Evolutionary conservation across 2,113 vertebrate genomes (phyloP), one percentile per base, ranked within the genome.

Genomic region (Paedocypris sp.): DNA sequence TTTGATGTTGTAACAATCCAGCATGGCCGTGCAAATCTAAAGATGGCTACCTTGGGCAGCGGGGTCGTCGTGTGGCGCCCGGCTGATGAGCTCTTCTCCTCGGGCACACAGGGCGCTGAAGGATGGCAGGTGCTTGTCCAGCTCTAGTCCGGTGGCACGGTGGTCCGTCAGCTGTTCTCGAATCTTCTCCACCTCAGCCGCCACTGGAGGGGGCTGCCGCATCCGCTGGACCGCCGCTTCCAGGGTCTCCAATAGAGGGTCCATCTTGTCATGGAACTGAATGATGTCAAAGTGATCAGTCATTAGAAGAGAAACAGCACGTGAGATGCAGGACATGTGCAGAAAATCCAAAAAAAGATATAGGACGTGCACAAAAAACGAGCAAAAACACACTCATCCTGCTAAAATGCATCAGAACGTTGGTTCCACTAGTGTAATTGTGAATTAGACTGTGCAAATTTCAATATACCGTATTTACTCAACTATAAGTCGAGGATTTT

Each of bases 131-230:
- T 96, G 89, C 59, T 99, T 99, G 79, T 99, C 95, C 73, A 97
- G 87, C 79, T 99, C 95, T 83, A 97, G 72, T 0, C 87, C 82
- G 31, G 92, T 80, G 2, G 82, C 83, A 8, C 93, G 90, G 68
- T 97, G 97, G 45, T 99, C 95, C 0, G 82, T 80, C 78, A 99
- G 88, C 80, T 96, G 95, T 75, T 99, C 95, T 22, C 94, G 82
- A 82, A 99, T 98, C 83, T 99, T 99, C 0, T 99, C 95, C 4
- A 96, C 93, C 83, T 99, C 95, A 0, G 94, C 95, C 0, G 95
- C 94, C 69, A 96, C 94, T 0, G 88, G 84, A 1, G 94, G 93
- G 0, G 94, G 91, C 84, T 86, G 74, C 3, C 85, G 85, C 54
- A 98, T 81, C 28, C 95, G 88, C 75, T 91, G 89, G 1, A 89